Evolutionary conservation across 2,113 vertebrate species (phyloP), one percentile per base, ranked within the genome.

Genomic region (Eurystomus gularis): DNA sequence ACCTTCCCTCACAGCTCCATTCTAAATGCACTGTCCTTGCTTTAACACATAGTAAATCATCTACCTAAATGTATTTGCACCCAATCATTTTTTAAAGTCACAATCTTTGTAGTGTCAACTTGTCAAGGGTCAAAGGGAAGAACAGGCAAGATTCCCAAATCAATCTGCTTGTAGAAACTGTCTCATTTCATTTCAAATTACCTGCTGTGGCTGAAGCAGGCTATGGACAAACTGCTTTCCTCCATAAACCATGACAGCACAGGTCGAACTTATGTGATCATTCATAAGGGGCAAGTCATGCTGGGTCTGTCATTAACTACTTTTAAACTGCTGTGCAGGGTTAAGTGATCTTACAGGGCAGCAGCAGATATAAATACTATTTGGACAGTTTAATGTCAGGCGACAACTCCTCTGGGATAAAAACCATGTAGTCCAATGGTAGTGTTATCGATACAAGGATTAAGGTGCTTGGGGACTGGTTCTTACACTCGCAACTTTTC

Each of bases 361-460:
- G 97, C 96, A 97, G 86, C 97, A 94, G 97, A 96, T 98, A 99
- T 99, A 99, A 99, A 99, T 99, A 99, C 98, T 98, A 97, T 93
- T 97, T 95, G 99, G 99, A 99, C 99, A 99, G 98, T 99, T 99
- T 99, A 99, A 99, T 99, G 98, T 99, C 98, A 98, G 98, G 98
- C 97, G 98, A 99, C 98, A 98, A 98, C 98, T 99, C 98, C 98
- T 98, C 98, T 97, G 98, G 99, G 99, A 99, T 99, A 99, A 99
- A 98, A 99, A 98, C 98, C 97, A 69, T 98, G 98, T 99, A 98
- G 99, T 98, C 98, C 97, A 96, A 97, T 89, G 96, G 97, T 54
- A 64, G 91, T 93, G 96, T 97, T 98, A 98, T 98, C 98, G 90
- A 98, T 98, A 96, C 61, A 82, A 96, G 98, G 98, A 99, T 98